Conservation (phyloP, 2,888 invertebrate species). For the Amphipyra tragopoginis region DNA sequence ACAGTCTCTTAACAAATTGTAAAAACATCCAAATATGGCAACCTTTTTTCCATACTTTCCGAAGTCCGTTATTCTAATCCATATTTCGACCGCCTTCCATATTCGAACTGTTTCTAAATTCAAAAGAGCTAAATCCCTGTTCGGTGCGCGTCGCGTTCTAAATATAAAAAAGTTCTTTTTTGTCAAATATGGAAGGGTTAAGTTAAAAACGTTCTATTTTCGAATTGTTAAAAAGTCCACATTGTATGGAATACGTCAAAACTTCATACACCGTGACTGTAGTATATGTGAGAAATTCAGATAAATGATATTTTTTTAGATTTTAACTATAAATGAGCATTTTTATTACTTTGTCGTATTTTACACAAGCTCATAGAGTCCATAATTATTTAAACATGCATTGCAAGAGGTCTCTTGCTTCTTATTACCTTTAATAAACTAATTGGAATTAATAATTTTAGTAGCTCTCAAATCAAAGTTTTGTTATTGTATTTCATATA, state of each 20-base stretch:
- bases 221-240: constrained; percentile 89
- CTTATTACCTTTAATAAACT: too few species aligned
- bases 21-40: constrained; percentile 55
- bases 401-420: too few species aligned
- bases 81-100: constrained; percentile 79
- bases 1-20: constrained; percentile 49
- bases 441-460: too few species aligned
- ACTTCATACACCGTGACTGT: constrained; percentile 77
- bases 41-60: constrained; percentile 55
- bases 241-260: constrained; percentile 90
- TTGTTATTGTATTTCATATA: too few species aligned
- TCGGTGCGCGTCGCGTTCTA: constrained; percentile 85
- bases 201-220: constrained; percentile 90
- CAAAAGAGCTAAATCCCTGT: constrained; percentile 87
- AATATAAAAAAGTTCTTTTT: constrained; percentile 88
- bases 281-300: constrained; percentile 66
- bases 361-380: too few species aligned
- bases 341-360: too few species aligned
- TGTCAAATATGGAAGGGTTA: constrained; percentile 90
- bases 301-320: constrained; percentile 36
- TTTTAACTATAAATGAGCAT: not conserved
- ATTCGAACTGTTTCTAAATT: constrained; percentile 84
- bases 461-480: too few species aligned
- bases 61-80: constrained; percentile 77
- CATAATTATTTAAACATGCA: too few species aligned